phyloP scores from a whole-genome alignment of 2,888 invertebrate genomes.

The Limnephilus auricula region DNA sequence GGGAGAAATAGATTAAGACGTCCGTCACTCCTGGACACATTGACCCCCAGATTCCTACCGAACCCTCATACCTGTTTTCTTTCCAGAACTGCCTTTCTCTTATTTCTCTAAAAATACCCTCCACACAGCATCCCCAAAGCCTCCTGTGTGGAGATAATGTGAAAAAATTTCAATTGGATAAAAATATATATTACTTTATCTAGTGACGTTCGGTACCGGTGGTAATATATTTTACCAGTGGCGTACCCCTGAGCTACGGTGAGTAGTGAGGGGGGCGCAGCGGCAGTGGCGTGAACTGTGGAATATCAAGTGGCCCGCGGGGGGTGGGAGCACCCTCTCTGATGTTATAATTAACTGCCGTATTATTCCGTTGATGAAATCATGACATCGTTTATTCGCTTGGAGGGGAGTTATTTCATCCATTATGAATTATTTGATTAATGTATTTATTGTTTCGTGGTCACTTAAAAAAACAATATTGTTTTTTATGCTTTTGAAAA shows the following conservation, averaged over 20 bases:
- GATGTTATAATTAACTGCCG: slow-evolving; percentile 37
- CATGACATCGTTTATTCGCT: neutral
- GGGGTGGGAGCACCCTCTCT: neutral
- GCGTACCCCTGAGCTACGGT: neutral
- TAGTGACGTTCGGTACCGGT: neutral
- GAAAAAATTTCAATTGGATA: too few species aligned
- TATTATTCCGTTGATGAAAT: slow-evolving; percentile 18
- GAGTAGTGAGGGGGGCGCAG: neutral
- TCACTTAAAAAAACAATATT: neutral
- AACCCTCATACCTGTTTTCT: too few species aligned
- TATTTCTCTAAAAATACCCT: too few species aligned
- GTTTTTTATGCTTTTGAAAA: neutral
- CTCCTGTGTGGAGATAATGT: too few species aligned
- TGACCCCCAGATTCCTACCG: too few species aligned
- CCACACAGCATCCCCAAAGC: too few species aligned
- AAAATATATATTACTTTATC: neutral
- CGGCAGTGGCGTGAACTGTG: neutral
- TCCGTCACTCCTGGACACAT: too few species aligned
- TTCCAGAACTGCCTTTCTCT: too few species aligned
- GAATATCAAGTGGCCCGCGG: neutral
- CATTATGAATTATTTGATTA: neutral
- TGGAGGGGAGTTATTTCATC: neutral
- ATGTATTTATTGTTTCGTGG: neutral
- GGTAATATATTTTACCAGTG: neutral
- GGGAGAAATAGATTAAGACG: too few species aligned